Conservation (phyloP, 1,140 invertebrate genomes). For the Pseudobourletiella spinata region DNA sequence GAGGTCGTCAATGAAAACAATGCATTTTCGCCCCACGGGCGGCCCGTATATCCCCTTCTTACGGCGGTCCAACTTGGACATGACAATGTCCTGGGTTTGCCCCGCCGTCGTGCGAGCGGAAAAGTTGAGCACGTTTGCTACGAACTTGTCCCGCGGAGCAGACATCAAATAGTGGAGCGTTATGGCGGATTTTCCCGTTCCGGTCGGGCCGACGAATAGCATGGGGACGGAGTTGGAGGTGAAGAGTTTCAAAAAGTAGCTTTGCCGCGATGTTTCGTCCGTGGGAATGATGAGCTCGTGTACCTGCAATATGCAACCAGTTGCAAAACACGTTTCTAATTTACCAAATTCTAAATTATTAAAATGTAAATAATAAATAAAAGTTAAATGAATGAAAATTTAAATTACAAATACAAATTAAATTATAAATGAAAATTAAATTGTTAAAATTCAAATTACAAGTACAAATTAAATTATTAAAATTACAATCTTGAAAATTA, state of each 20-base stretch:
- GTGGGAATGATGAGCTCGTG: slow-evolving; percentile 77
- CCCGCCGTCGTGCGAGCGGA: slow-evolving; percentile 77
- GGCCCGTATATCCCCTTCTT: slow-evolving; percentile 90
- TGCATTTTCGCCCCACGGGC: slow-evolving; percentile 79
- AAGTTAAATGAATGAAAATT: no score
- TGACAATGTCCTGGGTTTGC: slow-evolving; percentile 84
- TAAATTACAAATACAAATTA: no score
- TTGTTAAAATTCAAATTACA: no score
- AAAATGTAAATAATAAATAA: no score
- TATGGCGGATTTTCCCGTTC: slow-evolving; percentile 88
- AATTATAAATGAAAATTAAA: no score
- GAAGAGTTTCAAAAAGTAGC: slow-evolving; percentile 63
- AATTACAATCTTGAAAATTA: no score
- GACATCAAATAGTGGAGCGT: slow-evolving; percentile 66
- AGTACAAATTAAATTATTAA: no score
- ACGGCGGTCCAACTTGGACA: slow-evolving; percentile 83
- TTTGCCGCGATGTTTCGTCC: slow-evolving; percentile 69
- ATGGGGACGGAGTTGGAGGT: slow-evolving; percentile 54
- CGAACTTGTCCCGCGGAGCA: slow-evolving; percentile 68
- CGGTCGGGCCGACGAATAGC: slow-evolving; percentile 85
- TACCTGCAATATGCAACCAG: slow-evolving; percentile 37
- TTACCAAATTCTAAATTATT: no score
- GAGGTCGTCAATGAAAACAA: slow-evolving; percentile 86
- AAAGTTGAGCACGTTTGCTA: slow-evolving; percentile 81
- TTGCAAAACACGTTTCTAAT: no score